Percentiles rank a stretch among this genome's conserved stretches.
Evolutionary conservation across 2,888 invertebrate genomes (phyloP).

Genomic region (Uloborus plumipes): DNA sequence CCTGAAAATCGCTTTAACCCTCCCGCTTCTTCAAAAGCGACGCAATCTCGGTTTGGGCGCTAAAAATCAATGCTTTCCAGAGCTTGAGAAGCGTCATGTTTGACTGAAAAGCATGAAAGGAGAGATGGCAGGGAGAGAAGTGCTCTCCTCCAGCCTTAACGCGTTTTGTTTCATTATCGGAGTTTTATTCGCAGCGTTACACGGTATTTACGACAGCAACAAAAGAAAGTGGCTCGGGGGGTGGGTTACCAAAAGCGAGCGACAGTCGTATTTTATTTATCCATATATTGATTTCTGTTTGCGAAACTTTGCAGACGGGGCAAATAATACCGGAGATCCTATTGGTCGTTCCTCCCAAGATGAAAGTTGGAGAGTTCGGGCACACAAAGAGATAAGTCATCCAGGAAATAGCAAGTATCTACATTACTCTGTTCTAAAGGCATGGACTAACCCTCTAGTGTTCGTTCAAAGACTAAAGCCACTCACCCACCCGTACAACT

Average conservation of each 20-base stretch:
- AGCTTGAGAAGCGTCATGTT: slow-evolving; percentile 18
- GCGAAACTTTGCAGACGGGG: slow-evolving; percentile 28
- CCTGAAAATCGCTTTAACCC: slow-evolving; percentile 39
- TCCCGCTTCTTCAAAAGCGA: slow-evolving; percentile 8
- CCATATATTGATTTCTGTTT: slow-evolving; percentile 53
- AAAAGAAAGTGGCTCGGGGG: slow-evolving; percentile 8
- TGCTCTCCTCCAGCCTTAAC: slow-evolving; percentile 27
- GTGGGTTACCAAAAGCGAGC: not conserved
- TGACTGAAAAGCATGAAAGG: slow-evolving; percentile 14
- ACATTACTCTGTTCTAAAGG: slow-evolving; percentile 30
- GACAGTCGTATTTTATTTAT: slow-evolving; percentile 47
- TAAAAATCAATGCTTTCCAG: slow-evolving; percentile 31
- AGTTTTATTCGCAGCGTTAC: slow-evolving; percentile 28
- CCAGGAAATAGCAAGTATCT: slow-evolving; percentile 51
- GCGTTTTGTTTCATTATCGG: slow-evolving; percentile 48
- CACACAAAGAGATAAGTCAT: slow-evolving; percentile 50
- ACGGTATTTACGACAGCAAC: slow-evolving; percentile 51
- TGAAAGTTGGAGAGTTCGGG: slow-evolving; percentile 27
- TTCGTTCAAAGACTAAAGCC: slow-evolving; percentile 47
- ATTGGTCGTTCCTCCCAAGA: slow-evolving; percentile 36
- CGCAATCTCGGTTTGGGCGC: slow-evolving; percentile 6
- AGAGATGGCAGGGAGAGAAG: not conserved
- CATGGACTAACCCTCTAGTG: slow-evolving; percentile 26
- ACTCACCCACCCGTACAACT: slow-evolving; percentile 38
- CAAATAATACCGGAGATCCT: slow-evolving; percentile 42